A percentile compares a stretch with the other conserved stretches of the same genome.
Evolutionary conservation across 2,888 invertebrate species (phyloP).

Genomic region (Stegophylla sp.): DNA sequence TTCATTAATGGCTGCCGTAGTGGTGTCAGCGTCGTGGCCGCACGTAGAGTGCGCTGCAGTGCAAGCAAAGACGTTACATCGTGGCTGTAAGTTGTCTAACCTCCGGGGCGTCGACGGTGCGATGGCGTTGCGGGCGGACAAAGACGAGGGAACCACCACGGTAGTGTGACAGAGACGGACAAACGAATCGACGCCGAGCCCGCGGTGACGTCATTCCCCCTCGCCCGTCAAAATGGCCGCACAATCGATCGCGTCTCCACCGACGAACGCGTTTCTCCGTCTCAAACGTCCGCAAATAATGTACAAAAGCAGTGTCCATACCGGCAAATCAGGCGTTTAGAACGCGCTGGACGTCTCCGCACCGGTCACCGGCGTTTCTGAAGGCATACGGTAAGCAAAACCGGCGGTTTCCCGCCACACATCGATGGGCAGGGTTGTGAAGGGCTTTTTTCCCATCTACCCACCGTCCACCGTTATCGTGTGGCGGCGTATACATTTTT

Average conservation of each 20-base stretch:
- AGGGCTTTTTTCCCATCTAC: slow-evolving; percentile 61
- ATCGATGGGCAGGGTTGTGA: slow-evolving; percentile 59
- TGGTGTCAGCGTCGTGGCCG: neutral
- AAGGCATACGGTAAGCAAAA: slow-evolving; percentile 58
- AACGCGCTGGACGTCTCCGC: slow-evolving; percentile 54
- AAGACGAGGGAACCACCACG: slow-evolving; percentile 35
- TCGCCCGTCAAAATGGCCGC: slow-evolving; percentile 59
- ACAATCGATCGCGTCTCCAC: slow-evolving; percentile 58
- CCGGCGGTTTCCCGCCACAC: slow-evolving; percentile 49
- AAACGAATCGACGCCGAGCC: slow-evolving; percentile 43
- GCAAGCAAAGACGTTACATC: slow-evolving; percentile 4
- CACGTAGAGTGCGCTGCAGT: neutral
- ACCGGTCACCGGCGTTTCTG: slow-evolving; percentile 56
- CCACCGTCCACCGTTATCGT: slow-evolving; percentile 60
- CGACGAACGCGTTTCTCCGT: slow-evolving; percentile 56
- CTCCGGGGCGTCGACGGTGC: slow-evolving; percentile 10
- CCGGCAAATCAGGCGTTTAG: slow-evolving; percentile 56
- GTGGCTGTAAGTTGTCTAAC: neutral
- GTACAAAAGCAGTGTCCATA: slow-evolving; percentile 45
- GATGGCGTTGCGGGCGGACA: slow-evolving; percentile 54
- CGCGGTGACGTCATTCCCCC: slow-evolving; percentile 58
- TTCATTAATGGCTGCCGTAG: too few species aligned
- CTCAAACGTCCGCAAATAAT: slow-evolving; percentile 58
- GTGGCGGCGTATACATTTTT: slow-evolving; percentile 57
- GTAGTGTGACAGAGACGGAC: slow-evolving; percentile 41